Evolutionary conservation across 2,888 invertebrate genomes (phyloP), one percentile per base, ranked within the genome.

Genomic region (Volucella bombylans): DNA sequence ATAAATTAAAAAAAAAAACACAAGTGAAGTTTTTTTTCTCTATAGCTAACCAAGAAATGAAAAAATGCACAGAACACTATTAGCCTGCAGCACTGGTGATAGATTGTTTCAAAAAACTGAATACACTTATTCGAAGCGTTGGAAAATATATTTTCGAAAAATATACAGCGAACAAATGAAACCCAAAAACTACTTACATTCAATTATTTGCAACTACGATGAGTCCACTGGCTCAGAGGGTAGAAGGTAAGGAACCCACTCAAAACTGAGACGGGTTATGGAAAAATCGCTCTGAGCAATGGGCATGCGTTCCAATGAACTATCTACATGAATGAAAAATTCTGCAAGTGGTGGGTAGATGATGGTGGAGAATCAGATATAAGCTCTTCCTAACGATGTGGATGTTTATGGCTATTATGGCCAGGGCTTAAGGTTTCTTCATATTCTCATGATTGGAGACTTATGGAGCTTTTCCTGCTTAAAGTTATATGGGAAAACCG

Each of bases 241-340:
- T 77, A 85, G 85, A 68, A 71, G 62, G 67, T 57, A 81, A 50
- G 72, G 81, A 68, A 81, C 76, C 85, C 76, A 81, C 81, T 85
- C 85, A 85, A 77, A 57, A 31, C 57, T 62, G 76, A 81, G 76
- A 77, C 64, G 62, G 71, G 49, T 71, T 57, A 50, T 61, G 50
- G 61, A 71, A 82, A 65, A 54, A 50, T 41, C 31, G 31, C 31
- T 15, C n/a, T 62, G 12, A 43, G 10, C 45, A 65, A 8, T 69
- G 73, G 45, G 76, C 85, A 85, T 85, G 85, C 85, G 81, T 76
- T 65, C 23, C 10, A 69, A 57, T 52, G 62, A 71, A 81, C 72
- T 67, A 59, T 85, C 81, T 81, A 85, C 54, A 85, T 85, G 85
- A 85, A 85, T 85, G 85, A 85, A 85, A 81, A 71, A 68, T 54